A percentile compares a stretch with the other conserved stretches of the same genome.
These are phyloP conservation scores for Chaetops frenatus DNA, from an alignment of 2,113 vertebrate genomes.

Conservation along the genomic window DNA sequence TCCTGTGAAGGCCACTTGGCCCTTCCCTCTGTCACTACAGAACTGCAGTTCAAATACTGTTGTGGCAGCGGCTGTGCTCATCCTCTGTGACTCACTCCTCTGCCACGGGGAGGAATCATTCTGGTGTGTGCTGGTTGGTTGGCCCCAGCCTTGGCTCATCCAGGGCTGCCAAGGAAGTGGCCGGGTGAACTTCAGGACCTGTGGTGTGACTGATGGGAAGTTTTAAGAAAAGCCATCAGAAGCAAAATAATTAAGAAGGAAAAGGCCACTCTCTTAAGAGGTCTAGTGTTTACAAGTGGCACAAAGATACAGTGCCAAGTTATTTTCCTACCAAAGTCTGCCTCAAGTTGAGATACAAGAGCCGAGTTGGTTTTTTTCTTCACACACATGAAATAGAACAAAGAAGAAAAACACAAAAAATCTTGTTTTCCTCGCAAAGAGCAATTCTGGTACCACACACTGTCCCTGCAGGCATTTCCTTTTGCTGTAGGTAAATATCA, in stretches of 20 bases:
- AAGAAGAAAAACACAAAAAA: background rate
- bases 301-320: background rate
- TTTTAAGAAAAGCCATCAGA: background rate
- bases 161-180: background rate
- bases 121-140: rapidly evolving
- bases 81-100: background rate
- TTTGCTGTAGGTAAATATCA: background rate
- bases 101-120: background rate
- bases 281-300: background rate
- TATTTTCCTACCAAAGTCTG: background rate
- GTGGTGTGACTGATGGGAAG: background rate
- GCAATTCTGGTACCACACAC: background rate
- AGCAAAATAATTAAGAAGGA: background rate
- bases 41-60: rapidly evolving
- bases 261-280: background rate
- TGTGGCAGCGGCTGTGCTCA: rapidly evolving
- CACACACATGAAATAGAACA: background rate
- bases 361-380: background rate
- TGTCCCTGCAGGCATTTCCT: background rate
- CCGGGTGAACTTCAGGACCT: background rate
- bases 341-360: background rate
- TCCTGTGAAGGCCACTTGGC: rapidly evolving
- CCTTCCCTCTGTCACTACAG: background rate
- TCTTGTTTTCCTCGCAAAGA: background rate
- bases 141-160: too few species aligned